phyloP scores from a whole-genome alignment of 2,113 vertebrate genomes.

The Tretioscincus oriximinensis region DNA sequence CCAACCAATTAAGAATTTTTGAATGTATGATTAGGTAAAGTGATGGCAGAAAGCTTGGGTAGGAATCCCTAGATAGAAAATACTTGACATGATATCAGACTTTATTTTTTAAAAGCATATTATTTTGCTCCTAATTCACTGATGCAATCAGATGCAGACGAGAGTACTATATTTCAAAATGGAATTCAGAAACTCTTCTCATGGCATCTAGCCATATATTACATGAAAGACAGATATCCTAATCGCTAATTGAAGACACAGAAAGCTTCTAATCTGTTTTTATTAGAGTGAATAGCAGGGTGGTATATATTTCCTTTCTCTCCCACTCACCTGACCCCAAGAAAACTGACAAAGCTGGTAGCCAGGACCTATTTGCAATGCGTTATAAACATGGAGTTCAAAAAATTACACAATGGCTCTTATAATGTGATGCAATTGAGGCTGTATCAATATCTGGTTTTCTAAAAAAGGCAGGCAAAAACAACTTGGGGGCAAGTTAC shows the following conservation, averaged over 20 bases:
- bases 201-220: conserved; percentile 8
- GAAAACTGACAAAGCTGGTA: conserved; percentile 15
- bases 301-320: conserved; percentile 4
- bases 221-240: background rate
- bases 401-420: conserved; percentile 1
- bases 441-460: too few species aligned
- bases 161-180: background rate
- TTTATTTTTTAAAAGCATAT: background rate
- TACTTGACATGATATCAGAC: background rate
- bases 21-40: background rate
- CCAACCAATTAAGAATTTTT: background rate
- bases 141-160: background rate
- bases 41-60: background rate
- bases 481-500: too few species aligned
- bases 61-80: background rate
- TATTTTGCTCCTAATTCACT: background rate
- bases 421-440: conserved; percentile 11
- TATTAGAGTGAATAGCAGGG: background rate
- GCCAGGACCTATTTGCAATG: background rate
- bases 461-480: too few species aligned
- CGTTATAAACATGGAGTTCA: background rate
- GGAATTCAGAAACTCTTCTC: background rate
- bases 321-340: background rate
- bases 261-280: conserved; percentile 4
- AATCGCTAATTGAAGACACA: conserved; percentile 13